Base-by-base conservation (phyloP, 2,113 vertebrate species). In the Monopterus albus region DNA sequence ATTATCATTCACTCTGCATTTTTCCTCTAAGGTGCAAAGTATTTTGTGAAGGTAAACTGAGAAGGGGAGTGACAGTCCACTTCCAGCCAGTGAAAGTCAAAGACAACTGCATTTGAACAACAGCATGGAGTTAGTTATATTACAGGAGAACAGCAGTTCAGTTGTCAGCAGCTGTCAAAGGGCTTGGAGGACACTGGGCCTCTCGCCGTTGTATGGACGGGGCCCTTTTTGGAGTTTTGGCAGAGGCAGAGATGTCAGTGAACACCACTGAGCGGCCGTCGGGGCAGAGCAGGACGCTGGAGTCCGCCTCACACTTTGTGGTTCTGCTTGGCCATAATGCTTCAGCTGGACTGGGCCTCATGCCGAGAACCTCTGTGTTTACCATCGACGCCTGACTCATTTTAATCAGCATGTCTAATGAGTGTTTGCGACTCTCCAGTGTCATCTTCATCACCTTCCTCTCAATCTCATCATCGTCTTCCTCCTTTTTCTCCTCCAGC, bases 281-380 rank as follows among this genome's bases (percentile, higher is more conserved):
- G 0, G 94, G 94, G 70, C 95, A 93, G 7, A 97, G 93, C 46
- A 96, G 92, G 29, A 98, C 95, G 0, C 97, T 99, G 84, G 96
- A 98, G 83, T 99, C 98, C 0, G 97, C 98, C 83, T 99, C 98
- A 0, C 97, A 98, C 86, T 98, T 99, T 15, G 96, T 98, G 79
- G 96, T 95, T 1, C 91, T 95, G 81, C 94, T 88, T 6, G 93
- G 93, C 92, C 94, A 96, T 78, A 95, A 45, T 75, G 91, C 86
- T 53, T 93, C 89, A 69, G 93, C 70, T 67, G 90, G 21, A 46
- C 70, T 0, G 75, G 90, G 64, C 42, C 88, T 87, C 46, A 94
- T 68, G 71, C 90, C 77, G 36, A 92, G 83, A 8, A 93, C 87
- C 74, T 96, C 94, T 0, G 93, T 84, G 84, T 94, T 95, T 28